These are phyloP conservation scores for Macrotis lagotis DNA, from an alignment of 2,113 vertebrate genomes.

Conservation along the genomic window DNA sequence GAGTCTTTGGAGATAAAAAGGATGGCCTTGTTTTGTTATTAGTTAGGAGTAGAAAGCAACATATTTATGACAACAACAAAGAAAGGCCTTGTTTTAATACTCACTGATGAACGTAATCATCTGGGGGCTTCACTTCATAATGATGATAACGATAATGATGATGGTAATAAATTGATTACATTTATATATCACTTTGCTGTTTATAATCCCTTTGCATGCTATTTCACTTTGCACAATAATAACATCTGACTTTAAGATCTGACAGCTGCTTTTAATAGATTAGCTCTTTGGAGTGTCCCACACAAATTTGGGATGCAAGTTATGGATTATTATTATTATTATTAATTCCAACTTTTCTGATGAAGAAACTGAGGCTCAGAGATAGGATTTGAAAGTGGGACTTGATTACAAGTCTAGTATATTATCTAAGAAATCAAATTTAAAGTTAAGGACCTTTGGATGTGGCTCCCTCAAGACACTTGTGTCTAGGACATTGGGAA, in stretches of 20 bases:
- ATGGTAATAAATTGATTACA: background rate
- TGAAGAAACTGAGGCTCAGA: background rate
- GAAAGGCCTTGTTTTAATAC: background rate
- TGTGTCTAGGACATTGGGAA: background rate
- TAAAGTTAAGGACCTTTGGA: background rate
- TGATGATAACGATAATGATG: background rate
- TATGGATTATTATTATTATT: too few species aligned
- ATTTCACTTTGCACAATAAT: background rate
- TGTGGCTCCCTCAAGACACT: background rate
- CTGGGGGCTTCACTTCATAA: conserved; percentile 1
- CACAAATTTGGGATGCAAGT: background rate
- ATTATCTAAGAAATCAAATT: background rate
- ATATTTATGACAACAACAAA: background rate
- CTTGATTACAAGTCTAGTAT: background rate
- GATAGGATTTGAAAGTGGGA: background rate
- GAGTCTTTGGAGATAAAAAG: conserved; percentile 55
- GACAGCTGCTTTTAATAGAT: background rate
- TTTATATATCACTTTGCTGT: background rate
- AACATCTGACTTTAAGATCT: background rate
- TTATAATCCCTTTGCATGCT: background rate
- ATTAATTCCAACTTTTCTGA: background rate
- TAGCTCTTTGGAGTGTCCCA: background rate
- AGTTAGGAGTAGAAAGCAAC: conserved; percentile 22
- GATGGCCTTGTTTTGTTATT: rapidly evolving
- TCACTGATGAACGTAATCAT: background rate